These are phyloP conservation scores for Romanogobio albipinnatus DNA, from an alignment of 2,113 vertebrate species.

Conservation along the genomic window DNA sequence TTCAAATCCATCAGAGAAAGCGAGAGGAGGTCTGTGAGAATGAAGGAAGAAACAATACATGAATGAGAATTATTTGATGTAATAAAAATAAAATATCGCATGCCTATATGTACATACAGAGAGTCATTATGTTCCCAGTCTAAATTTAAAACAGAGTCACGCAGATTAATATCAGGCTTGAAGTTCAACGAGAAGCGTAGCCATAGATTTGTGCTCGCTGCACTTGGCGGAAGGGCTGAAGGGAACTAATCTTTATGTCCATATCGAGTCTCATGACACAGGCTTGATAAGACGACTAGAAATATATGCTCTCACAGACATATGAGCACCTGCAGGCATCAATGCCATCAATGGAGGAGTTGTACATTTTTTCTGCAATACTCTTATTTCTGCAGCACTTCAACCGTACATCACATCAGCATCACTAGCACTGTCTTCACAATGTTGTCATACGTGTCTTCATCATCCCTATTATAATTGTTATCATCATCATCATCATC, in stretches of 20 bases:
- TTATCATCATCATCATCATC: not conserved
- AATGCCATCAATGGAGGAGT: not conserved
- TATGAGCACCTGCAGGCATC: conserved; percentile 28
- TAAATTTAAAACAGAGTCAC: conserved; percentile 17
- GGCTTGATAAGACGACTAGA: conserved; percentile 4
- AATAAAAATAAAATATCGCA: conserved; percentile 15
- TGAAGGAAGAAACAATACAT: not conserved
- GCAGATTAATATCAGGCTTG: conserved; percentile 17
- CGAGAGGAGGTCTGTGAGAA: not conserved
- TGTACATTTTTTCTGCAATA: not conserved
- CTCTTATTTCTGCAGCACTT: not conserved
- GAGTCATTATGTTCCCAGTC: conserved; percentile 24
- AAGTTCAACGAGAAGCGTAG: conserved; percentile 44
- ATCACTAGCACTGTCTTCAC: not conserved
- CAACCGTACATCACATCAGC: not conserved
- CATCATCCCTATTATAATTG: not conserved
- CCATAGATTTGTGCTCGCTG: conserved; percentile 48
- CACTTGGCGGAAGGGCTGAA: conserved; percentile 45
- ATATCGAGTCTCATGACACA: conserved; percentile 26
- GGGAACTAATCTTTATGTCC: conserved; percentile 38
- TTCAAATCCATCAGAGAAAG: conserved; percentile 30
- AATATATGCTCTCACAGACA: not conserved
- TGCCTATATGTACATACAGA: conserved; percentile 25
- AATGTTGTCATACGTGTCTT: not conserved
- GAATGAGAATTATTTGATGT: conserved; percentile 6